Evolutionary conservation across 1,140 invertebrate genomes (phyloP).

Genomic region (Drosophila virilis): DNA sequence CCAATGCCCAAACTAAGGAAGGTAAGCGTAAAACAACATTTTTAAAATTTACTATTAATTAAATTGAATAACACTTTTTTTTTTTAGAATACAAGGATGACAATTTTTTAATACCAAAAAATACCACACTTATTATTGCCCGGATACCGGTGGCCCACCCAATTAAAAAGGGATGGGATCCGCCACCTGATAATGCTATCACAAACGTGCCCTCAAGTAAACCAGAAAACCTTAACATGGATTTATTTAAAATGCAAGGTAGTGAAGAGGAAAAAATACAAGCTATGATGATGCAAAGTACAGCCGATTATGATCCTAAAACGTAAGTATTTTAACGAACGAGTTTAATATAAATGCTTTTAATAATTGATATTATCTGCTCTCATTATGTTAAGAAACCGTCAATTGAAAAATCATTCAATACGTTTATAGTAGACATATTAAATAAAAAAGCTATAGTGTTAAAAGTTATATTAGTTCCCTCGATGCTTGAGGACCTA

Average conservation of each 20-base stretch:
- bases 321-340: slow-evolving; percentile 89
- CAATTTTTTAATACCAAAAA: slow-evolving; percentile 96
- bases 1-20: slow-evolving; percentile 99
- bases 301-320: slow-evolving; percentile 97
- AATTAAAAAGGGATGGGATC: slow-evolving; percentile 90
- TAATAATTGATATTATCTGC: neutral
- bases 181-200: slow-evolving; percentile 55
- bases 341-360: too few relatives aligned
- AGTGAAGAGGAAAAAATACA: slow-evolving; percentile 98
- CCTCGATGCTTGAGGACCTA: too few relatives aligned
- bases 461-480: too few relatives aligned
- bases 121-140: slow-evolving; percentile 97
- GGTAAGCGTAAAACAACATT: slow-evolving; percentile 85
- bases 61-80: slow-evolving; percentile 43
- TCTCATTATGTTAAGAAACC: too few relatives aligned
- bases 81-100: slow-evolving; percentile 96
- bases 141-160: slow-evolving; percentile 93
- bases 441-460: too few relatives aligned
- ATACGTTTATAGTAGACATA: too few relatives aligned
- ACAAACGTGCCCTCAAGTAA: slow-evolving; percentile 38
- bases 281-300: slow-evolving; percentile 98
- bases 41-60: neutral
- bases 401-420: too few relatives aligned
- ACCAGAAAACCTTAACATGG: slow-evolving; percentile 85
- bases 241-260: slow-evolving; percentile 94